Evolutionary conservation across 2,888 invertebrate genomes (phyloP).

Genomic region (Parnassius smintheus): DNA sequence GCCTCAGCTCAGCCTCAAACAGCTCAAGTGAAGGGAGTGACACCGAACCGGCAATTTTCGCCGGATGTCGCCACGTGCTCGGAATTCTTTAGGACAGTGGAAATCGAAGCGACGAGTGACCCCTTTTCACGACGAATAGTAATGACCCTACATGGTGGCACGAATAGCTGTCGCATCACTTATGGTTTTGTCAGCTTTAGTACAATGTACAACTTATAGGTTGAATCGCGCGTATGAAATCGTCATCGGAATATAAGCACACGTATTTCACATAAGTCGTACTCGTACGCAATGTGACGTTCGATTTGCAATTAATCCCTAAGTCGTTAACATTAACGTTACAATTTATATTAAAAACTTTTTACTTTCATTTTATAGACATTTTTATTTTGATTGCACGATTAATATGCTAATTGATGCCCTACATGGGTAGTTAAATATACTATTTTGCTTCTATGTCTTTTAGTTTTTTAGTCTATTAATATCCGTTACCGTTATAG

Average conservation of each 20-base stretch:
- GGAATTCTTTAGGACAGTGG: conserved; percentile 43
- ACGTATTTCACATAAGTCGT: conserved; percentile 20
- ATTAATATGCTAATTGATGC: too few species aligned
- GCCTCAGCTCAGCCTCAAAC: conserved; percentile 14
- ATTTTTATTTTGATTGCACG: too few species aligned
- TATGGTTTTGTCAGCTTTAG: conserved; percentile 37
- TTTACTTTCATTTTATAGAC: too few species aligned
- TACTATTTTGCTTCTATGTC: too few species aligned
- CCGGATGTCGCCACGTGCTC: conserved; percentile 49
- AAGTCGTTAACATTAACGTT: not conserved
- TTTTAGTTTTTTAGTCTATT: too few species aligned
- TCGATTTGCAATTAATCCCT: conserved; percentile 3
- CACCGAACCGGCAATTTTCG: conserved; percentile 38
- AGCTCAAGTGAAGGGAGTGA: conserved; percentile 30
- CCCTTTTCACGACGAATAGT: conserved; percentile 68
- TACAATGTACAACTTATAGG: too few species aligned
- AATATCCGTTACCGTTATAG: too few species aligned
- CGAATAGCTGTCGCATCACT: conserved; percentile 30
- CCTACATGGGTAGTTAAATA: too few species aligned
- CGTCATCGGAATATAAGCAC: conserved; percentile 35
- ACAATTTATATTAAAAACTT: too few species aligned
- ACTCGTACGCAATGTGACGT: conserved; percentile 24
- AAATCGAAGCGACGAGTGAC: conserved; percentile 61
- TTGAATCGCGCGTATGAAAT: conserved; percentile 40
- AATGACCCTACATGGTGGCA: conserved; percentile 70